A percentile compares a stretch with the other conserved stretches of the same genome.
Evolutionary conservation across 2,888 invertebrate species (phyloP).

Genomic region (Caenorhabditis sinica): DNA sequence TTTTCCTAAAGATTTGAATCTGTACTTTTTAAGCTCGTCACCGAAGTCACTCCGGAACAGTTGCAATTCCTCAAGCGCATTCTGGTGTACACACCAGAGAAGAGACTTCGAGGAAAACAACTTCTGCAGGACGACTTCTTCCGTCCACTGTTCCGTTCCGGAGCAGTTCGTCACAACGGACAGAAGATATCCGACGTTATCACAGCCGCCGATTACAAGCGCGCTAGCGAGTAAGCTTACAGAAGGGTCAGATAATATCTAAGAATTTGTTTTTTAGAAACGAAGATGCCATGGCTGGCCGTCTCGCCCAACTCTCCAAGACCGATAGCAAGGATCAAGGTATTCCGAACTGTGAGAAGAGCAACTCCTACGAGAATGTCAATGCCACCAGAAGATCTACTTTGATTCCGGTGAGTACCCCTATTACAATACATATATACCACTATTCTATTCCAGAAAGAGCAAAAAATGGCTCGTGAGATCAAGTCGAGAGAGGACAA

Average conservation of each 20-base stretch:
- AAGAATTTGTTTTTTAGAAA: background rate
- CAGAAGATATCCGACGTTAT: constrained; percentile 67
- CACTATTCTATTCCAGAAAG: constrained; percentile 45
- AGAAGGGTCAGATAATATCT: background rate
- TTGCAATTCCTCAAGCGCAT: constrained; percentile 69
- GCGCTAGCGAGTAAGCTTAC: constrained; percentile 46
- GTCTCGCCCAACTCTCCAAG: constrained; percentile 38
- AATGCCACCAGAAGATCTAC: constrained; percentile 51
- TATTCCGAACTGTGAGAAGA: constrained; percentile 66
- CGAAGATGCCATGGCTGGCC: constrained; percentile 39
- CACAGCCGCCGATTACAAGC: constrained; percentile 64
- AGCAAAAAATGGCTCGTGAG: constrained; percentile 64
- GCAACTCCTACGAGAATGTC: constrained; percentile 62
- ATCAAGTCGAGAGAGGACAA: constrained; percentile 60
- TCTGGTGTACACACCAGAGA: constrained; percentile 73
- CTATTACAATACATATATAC: background rate
- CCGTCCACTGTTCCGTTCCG: constrained; percentile 57
- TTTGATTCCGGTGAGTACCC: constrained; percentile 35
- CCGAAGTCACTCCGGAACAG: constrained; percentile 60
- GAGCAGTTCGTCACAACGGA: constrained; percentile 66
- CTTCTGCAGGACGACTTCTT: constrained; percentile 73
- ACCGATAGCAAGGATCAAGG: constrained; percentile 37
- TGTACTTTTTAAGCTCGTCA: constrained; percentile 52
- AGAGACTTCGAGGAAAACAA: constrained; percentile 68
- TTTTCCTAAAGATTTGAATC: background rate